Evolutionary conservation across 2,888 invertebrate species (phyloP).

Genomic region (Lithophane socia): DNA sequence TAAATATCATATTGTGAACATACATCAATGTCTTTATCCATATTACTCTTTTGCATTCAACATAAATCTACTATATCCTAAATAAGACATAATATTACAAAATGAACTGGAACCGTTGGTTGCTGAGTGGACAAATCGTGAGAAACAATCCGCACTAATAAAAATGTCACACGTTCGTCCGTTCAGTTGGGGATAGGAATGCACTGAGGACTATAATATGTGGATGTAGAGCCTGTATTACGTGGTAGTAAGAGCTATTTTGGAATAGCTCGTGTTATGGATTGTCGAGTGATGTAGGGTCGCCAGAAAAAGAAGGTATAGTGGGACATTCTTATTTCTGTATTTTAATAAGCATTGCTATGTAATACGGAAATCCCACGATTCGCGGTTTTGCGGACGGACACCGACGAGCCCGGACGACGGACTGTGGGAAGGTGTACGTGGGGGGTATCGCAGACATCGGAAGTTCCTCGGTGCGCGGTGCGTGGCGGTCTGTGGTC

Average conservation of each 20-base stretch:
- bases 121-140: conserved; percentile 74
- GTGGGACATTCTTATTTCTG: neutral
- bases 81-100: conserved; percentile 50
- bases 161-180: conserved; percentile 81
- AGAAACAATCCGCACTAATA: conserved; percentile 85
- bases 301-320: neutral
- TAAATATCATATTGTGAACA: too few relatives aligned
- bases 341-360: neutral
- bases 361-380: too few relatives aligned
- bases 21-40: too few relatives aligned
- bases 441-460: too few relatives aligned
- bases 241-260: conserved; percentile 61
- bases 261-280: conserved; percentile 47
- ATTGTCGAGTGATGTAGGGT: conserved; percentile 40
- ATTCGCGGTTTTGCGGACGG: too few relatives aligned
- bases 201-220: conserved; percentile 58
- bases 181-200: conserved; percentile 73
- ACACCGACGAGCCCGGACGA: too few relatives aligned
- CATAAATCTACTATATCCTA: conserved; percentile 6
- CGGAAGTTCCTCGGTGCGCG: too few relatives aligned
- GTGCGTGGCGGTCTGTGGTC: too few relatives aligned
- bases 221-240: conserved; percentile 60
- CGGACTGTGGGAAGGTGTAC: too few relatives aligned
- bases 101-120: conserved; percentile 47
- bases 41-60: neutral